phyloP scores from a whole-genome alignment of 2,888 invertebrate genomes.

The Drosophila cyrtoloma region DNA sequence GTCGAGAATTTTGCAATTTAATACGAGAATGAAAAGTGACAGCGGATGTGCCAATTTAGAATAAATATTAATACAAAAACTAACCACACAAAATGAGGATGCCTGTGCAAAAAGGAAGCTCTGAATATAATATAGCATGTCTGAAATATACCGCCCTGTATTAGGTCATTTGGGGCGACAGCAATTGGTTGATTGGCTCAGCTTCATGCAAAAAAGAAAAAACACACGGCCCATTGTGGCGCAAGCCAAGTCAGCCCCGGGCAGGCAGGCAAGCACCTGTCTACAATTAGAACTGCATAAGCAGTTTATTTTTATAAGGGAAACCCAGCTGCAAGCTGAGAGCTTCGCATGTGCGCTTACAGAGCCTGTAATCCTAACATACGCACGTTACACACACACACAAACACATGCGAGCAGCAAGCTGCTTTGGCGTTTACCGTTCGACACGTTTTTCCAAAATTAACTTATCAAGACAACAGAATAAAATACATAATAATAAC shows the following conservation, averaged over 20 bases:
- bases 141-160: slow-evolving; percentile 4
- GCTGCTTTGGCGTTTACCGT: slow-evolving; percentile 45
- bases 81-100: background rate
- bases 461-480: slow-evolving; percentile 39
- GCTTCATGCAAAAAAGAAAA: slow-evolving; percentile 21
- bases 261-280: background rate
- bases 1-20: slow-evolving; percentile 28
- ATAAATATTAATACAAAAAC: slow-evolving; percentile 26
- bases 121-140: slow-evolving; percentile 1
- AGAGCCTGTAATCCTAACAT: slow-evolving; percentile 54
- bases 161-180: slow-evolving; percentile 12
- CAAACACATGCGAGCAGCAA: slow-evolving; percentile 25
- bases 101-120: background rate
- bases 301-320: slow-evolving; percentile 72
- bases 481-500: slow-evolving; percentile 45
- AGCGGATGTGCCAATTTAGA: slow-evolving; percentile 62
- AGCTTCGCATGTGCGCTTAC: slow-evolving; percentile 36
- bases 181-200: slow-evolving; percentile 1
- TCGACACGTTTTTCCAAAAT: slow-evolving; percentile 64
- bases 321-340: slow-evolving; percentile 67
- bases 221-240: slow-evolving; percentile 18
- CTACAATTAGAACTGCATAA: slow-evolving; percentile 65
- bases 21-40: slow-evolving; percentile 22
- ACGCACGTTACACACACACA: slow-evolving; percentile 39
- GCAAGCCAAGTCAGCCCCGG: slow-evolving; percentile 33